Evolutionary conservation across 2,888 invertebrate species (phyloP).

Genomic region (Empis livida): DNA sequence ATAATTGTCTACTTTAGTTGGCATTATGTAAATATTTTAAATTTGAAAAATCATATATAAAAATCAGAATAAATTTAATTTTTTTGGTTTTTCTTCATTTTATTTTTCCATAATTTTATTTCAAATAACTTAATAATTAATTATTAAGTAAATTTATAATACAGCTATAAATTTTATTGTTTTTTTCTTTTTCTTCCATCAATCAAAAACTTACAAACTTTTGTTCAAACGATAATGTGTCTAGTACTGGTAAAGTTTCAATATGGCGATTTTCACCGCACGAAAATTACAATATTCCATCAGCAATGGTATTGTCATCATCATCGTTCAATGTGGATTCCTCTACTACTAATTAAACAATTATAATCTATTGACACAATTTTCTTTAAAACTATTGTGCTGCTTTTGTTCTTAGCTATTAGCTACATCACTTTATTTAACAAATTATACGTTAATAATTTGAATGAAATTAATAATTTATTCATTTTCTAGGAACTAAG

Average conservation of each 20-base stretch:
- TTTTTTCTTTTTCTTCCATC: background rate
- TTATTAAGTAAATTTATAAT: too few species aligned
- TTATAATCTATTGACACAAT: too few species aligned
- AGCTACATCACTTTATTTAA: background rate
- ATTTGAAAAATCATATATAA: too few species aligned
- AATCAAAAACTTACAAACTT: background rate
- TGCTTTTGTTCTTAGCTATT: background rate
- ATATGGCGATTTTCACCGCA: slow-evolving; percentile 23
- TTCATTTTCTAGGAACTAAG: too few species aligned
- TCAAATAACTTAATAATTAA: too few species aligned
- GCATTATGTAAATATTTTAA: too few species aligned
- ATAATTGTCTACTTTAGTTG: too few species aligned
- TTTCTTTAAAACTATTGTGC: too few species aligned
- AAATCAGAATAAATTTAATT: too few species aligned
- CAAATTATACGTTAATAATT: background rate
- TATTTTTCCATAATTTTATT: too few species aligned
- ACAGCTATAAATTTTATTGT: background rate
- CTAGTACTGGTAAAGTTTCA: slow-evolving; percentile 23
- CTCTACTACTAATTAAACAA: background rate
- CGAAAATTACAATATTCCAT: slow-evolving; percentile 17
- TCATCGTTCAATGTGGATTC: slow-evolving; percentile 14
- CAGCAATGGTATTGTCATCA: slow-evolving; percentile 14
- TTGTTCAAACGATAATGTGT: background rate
- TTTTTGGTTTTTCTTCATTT: too few species aligned
- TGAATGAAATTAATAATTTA: too few species aligned